Evolutionary conservation across 2,797 vertebrate genomes (phyloP).

Genomic region (Thunnus albacares): DNA sequence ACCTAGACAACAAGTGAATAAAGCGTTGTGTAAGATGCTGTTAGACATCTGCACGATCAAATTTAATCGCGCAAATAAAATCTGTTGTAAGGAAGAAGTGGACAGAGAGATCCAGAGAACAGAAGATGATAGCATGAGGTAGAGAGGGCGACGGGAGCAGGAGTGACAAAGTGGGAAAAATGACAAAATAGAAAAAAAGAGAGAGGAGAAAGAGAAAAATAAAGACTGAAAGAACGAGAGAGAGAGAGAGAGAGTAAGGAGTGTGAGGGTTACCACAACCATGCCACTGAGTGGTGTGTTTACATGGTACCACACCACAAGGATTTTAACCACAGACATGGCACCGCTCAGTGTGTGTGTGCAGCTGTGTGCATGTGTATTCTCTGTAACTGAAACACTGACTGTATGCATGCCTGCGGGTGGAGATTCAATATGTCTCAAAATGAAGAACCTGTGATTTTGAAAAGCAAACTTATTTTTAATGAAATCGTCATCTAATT

Average conservation of each 20-base stretch:
- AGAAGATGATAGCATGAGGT: constrained; percentile 9
- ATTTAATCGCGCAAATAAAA: constrained; percentile 18
- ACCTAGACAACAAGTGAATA: neutral
- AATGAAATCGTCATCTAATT: constrained; percentile 47
- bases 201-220: constrained; percentile 13
- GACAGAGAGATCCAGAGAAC: neutral
- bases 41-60: constrained; percentile 4
- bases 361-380: constrained; percentile 37
- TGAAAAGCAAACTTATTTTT: constrained; percentile 25
- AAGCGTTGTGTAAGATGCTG: neutral
- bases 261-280: constrained; percentile 75
- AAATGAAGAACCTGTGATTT: constrained; percentile 66
- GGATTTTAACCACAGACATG: constrained; percentile 67
- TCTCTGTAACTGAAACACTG: constrained; percentile 31
- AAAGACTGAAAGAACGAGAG: neutral
- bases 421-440: constrained; percentile 48
- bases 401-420: constrained; percentile 61
- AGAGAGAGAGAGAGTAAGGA: constrained; percentile 24
- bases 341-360: constrained; percentile 46
- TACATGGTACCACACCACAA: constrained; percentile 66
- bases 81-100: neutral
- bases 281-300: constrained; percentile 70
- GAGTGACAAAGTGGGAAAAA: neutral
- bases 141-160: neutral
- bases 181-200: constrained; percentile 7